These are phyloP conservation scores for Gasteruption jaculator DNA, from an alignment of 2,888 invertebrate genomes.

Conservation along the genomic window DNA sequence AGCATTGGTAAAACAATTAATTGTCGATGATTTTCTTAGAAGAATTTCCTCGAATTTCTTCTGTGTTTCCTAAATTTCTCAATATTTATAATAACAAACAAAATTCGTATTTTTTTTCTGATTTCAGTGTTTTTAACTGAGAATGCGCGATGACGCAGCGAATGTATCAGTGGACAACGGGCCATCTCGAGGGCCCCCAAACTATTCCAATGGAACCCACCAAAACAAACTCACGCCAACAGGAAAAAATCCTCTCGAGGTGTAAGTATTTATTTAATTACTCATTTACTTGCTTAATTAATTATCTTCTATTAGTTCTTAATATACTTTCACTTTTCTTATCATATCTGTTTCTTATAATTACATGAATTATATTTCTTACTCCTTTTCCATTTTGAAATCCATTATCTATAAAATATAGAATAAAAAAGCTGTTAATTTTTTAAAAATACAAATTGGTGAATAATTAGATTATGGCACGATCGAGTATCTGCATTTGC, in stretches of 20 bases:
- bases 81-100: too few relatives aligned
- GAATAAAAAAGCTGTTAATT: background rate
- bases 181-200: conserved; percentile 43
- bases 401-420: background rate
- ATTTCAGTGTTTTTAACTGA: conserved; percentile 47
- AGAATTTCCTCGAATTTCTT: too few relatives aligned
- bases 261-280: conserved; percentile 38
- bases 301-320: background rate
- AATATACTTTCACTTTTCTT: too few relatives aligned
- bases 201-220: conserved; percentile 46
- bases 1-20: too few relatives aligned
- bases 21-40: too few relatives aligned
- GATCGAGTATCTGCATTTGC: too few relatives aligned
- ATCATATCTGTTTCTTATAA: too few relatives aligned
- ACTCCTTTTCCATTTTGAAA: too few relatives aligned
- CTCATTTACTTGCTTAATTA: background rate
- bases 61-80: too few relatives aligned
- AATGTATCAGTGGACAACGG: conserved; percentile 49
- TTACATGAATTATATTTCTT: too few relatives aligned
- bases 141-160: conserved; percentile 51
- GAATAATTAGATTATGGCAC: too few relatives aligned
- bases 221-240: conserved; percentile 41
- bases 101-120: conserved; percentile 16
- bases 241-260: conserved; percentile 46
- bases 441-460: too few relatives aligned